Evolutionary conservation across 1,140 invertebrate species (phyloP), one percentile per base, ranked within the genome.

Genomic region (Aphaenogaster floridana): DNA sequence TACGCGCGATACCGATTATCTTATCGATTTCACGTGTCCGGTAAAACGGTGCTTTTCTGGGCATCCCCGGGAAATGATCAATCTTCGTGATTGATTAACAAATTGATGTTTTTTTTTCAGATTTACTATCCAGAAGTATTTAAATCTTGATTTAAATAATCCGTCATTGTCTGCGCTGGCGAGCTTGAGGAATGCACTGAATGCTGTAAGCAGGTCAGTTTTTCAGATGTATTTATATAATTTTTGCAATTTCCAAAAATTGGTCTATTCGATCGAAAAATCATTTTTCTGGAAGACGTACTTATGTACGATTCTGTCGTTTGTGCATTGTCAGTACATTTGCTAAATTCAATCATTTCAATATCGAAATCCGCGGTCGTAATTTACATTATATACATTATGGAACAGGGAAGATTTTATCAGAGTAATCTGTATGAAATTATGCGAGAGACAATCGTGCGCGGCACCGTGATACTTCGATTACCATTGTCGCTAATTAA

Each of bases 401-500:
- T 66, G 0, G 28, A 42, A n/a, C 11, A 52, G 21, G 21, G 2
- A 61, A 48, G 1, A 79, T 79, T 36, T 48, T 76, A 42, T 76
- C 36, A 3, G n/a, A 76, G n/a, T n/a, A 76, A 57, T 21, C 13
- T 3, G 36, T 59, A 36, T 52, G 15, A 77, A 61, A 52, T 68
- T 68, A 52, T n/a, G 13, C 13, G 7, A 45, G 9, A 45, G 48
- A 28, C 17, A 81, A 71, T 69, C 45, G 15, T 36, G 42, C 34
- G 36, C 15, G 13, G 36, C 64, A 28, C 13, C 13, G 21, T 45
- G 21, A 57, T 71, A 69, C n/a, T 81, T 45, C 7, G 50, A 81
- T 81, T 54, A 81, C 2, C 39, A 59, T 17, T 21, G 21, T 81
- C 34, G 6, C n/a, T 80, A 81, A 71, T 81, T 81, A 81, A 81